Conservation (phyloP, 1,140 invertebrate species). For the Ostrea denselamellosa region DNA sequence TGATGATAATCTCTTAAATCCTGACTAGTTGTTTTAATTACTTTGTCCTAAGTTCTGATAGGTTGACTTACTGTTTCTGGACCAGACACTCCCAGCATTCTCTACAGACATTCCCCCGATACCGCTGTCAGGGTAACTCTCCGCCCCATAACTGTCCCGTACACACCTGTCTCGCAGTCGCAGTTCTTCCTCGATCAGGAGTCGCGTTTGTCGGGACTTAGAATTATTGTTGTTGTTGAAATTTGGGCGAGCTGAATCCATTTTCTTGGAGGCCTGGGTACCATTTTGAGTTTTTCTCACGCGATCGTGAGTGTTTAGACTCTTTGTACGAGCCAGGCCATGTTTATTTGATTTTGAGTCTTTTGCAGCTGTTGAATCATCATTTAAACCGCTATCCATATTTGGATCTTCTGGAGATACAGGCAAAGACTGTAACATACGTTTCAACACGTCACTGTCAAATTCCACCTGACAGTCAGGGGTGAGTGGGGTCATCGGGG, state of each 20-base stretch:
- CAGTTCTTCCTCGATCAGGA: constrained; percentile 93
- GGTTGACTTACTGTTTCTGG: constrained; percentile 60
- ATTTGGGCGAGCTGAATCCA: not conserved
- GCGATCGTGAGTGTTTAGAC: constrained; percentile 27
- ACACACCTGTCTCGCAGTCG: constrained; percentile 94
- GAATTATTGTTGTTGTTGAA: constrained; percentile 33
- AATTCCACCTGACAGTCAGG: constrained; percentile 73
- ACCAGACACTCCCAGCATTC: constrained; percentile 63
- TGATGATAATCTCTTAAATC: not conserved
- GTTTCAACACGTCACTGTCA: constrained; percentile 93
- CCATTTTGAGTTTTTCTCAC: constrained; percentile 59
- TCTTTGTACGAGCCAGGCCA: constrained; percentile 16
- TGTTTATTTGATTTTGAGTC: not conserved
- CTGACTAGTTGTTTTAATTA: not conserved
- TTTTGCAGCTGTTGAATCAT: not conserved
- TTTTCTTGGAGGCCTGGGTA: constrained; percentile 55
- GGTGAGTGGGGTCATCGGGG: constrained; percentile 69
- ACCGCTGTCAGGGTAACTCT: constrained; percentile 76
- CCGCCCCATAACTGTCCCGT: constrained; percentile 89
- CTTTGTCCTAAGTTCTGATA: not conserved
- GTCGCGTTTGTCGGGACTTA: constrained; percentile 58
- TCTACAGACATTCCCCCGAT: constrained; percentile 71
- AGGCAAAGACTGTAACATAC: constrained; percentile 95
- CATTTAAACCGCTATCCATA: constrained; percentile 57
- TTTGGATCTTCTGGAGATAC: constrained; percentile 69